A percentile compares a stretch with the other conserved stretches of the same genome.
Evolutionary conservation across 1,140 invertebrate species (phyloP).

Genomic region (Melitaea cinxia): DNA sequence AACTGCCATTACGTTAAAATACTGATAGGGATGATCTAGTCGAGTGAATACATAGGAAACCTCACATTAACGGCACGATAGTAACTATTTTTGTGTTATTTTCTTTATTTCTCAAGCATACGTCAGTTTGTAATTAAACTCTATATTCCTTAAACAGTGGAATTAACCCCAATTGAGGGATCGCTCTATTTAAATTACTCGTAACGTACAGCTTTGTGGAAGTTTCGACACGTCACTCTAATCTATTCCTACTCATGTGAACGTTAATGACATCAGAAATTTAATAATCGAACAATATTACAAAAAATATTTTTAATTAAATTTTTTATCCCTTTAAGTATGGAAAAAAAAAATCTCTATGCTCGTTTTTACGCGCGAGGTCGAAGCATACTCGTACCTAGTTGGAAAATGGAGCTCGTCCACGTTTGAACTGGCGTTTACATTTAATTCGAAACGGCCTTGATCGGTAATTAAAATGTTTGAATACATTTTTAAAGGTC

Average conservation of each 20-base stretch:
- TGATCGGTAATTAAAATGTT: slow-evolving; percentile 54
- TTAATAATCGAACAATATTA: too few relatives aligned
- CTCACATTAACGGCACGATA: neutral
- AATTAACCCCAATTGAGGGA: slow-evolving; percentile 81
- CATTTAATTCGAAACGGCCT: slow-evolving; percentile 51
- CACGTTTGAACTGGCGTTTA: slow-evolving; percentile 45
- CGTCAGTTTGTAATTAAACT: slow-evolving; percentile 68
- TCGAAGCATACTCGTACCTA: slow-evolving; percentile 35
- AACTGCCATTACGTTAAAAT: too few relatives aligned
- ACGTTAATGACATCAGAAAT: neutral
- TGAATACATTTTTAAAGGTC: slow-evolving; percentile 46
- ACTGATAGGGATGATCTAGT: too few relatives aligned
- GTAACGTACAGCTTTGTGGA: slow-evolving; percentile 76
- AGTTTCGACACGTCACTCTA: slow-evolving; percentile 71
- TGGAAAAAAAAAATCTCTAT: slow-evolving; percentile 37
- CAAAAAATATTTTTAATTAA: too few relatives aligned
- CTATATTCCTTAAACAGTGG: slow-evolving; percentile 79
- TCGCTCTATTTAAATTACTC: slow-evolving; percentile 80
- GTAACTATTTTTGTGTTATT: slow-evolving; percentile 23
- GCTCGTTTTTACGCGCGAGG: slow-evolving; percentile 40
- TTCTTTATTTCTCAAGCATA: slow-evolving; percentile 41
- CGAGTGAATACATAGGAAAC: too few relatives aligned
- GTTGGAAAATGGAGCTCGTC: slow-evolving; percentile 45
- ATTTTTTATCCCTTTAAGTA: too few relatives aligned
- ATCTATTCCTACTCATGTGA: slow-evolving; percentile 33